phyloP scores from a whole-genome alignment of 2,888 invertebrate genomes.

The Hypomecis punctinalis region DNA sequence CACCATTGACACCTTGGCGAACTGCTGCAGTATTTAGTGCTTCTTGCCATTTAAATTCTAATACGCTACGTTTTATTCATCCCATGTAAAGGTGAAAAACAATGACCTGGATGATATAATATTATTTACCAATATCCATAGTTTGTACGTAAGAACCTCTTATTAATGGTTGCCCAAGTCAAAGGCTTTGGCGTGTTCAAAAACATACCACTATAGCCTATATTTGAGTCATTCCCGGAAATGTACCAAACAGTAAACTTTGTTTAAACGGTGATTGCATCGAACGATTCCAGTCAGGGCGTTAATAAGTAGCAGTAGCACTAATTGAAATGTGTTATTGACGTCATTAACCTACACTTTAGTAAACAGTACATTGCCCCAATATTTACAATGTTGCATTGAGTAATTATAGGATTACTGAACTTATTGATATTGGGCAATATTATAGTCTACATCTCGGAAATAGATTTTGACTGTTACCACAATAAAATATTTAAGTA shows the following conservation, averaged over 20 bases:
- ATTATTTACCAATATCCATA: neutral
- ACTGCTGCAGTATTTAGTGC: slow-evolving; percentile 22
- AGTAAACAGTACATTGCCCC: neutral
- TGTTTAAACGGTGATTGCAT: slow-evolving; percentile 8
- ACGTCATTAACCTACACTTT: slow-evolving; percentile 13
- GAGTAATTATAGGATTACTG: neutral
- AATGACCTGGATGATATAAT: neutral
- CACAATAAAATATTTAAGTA: no score
- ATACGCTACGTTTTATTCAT: neutral
- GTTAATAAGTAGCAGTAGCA: slow-evolving; percentile 2
- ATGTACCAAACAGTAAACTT: neutral
- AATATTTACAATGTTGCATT: slow-evolving; percentile 7
- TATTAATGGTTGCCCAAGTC: neutral
- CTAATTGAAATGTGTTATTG: slow-evolving; percentile 15
- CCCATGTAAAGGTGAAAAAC: neutral
- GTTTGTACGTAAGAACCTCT: neutral
- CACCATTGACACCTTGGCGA: slow-evolving; percentile 17
- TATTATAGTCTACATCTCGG: no score
- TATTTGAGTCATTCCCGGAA: slow-evolving; percentile 1
- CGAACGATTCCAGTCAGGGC: slow-evolving; percentile 2
- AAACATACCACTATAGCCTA: neutral
- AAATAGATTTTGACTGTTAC: no score
- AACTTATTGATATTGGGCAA: slow-evolving; percentile 1
- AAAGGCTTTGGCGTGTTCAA: neutral
- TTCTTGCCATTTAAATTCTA: no score